Base-by-base conservation (phyloP, 2,113 vertebrate species). In the Syngnathus typhle region DNA sequence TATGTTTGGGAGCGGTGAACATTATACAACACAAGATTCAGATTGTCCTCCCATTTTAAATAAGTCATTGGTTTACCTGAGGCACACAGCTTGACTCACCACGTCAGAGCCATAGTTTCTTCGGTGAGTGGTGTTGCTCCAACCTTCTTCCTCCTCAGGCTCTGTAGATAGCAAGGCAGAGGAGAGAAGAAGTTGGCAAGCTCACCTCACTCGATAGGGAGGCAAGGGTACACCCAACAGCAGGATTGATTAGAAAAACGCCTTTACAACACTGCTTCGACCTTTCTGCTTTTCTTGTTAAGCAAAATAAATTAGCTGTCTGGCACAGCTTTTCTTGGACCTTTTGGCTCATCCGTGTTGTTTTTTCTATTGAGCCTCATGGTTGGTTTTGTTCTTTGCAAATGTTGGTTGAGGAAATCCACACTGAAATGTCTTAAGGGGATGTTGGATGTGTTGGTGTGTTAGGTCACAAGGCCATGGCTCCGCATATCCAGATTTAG, bases 181-280 rank as follows among this genome's bases (percentile, higher is more conserved):
- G 78, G 77, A 64, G 67, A 66, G 44, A 73, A 66, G 69, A 73
- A 66, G 69, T 81, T 87, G 81, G 84, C 79, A 83, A 79, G 64
- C 62, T 38, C 60, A 75, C 55, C 67, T 73, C 60, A 44, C 51
- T 73, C 13, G 13, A 15, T 41, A 69, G 75, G 38, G 51, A 65
- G 77, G 77, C 75, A 71, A 82, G 82, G 84, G 81, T 81, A 77
- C 65, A 64, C 70, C 65, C 49, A 74, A 71, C 65, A 74, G 65
- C 77, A 73, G 71, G 65, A 82, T 71, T 78, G 71, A 88, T 78
- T 83, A 65, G 70, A 73, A 79, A 87, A 84, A 87, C 67, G 80
- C 70, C 66, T 73, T 84, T 70, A 71, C 73, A 75, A 74, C 70
- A 59, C 69, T 58, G 77, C 74, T 74, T 83, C 51, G 78, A 82